Base-by-base conservation (phyloP, 2,888 invertebrate species). In the Lochmaea capreae region DNA sequence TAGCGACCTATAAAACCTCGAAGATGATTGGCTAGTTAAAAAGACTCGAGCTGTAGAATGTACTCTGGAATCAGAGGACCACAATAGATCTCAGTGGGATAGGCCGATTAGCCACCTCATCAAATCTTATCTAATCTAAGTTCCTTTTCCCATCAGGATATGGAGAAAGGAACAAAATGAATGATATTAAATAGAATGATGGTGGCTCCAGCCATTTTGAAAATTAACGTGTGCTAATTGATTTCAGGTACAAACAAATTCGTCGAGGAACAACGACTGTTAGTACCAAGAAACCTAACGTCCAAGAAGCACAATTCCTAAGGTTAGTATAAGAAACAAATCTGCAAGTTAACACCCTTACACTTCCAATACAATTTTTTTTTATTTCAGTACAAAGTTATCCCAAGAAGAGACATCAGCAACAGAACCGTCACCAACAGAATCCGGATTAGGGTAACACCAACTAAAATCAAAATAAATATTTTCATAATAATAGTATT, bases 231-330 rank as follows among this genome's bases (percentile, higher is more conserved):
- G 22, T 22, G 22, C 3, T 22, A 22, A 22, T 8, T 39, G n/a
- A 39, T 33, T 76, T 54, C 43, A 81, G 80, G 65, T 79, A 80
- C 33, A 79, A 81, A 68, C 79, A 74, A 46, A 77, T 80, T n/a
- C 76, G 78, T 70, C 77, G 82, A 62, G 79, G 79, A 26, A 78
- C 79, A 16, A 81, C 80, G 12, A 68, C 68, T 16, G 16, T 12
- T 16, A 76, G 79, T n/a, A 74, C 52, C 6, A 71, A 33, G 14
- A 61, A 43, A 63, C 65, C 63, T 22, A n/a, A 65, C 11, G 49
- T 26, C 14, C 69, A 61, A 22, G 76, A 75, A 49, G 59, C 69
- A 5, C n/a, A 18, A 39, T 39, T 46, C 16, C 57, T 46, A n/a
- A 57, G 66, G 66, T 63, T 46, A 46, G 14, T 46, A 11, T 43